Conservation (phyloP, 2,888 invertebrate genomes). For the Myopa testacea region DNA sequence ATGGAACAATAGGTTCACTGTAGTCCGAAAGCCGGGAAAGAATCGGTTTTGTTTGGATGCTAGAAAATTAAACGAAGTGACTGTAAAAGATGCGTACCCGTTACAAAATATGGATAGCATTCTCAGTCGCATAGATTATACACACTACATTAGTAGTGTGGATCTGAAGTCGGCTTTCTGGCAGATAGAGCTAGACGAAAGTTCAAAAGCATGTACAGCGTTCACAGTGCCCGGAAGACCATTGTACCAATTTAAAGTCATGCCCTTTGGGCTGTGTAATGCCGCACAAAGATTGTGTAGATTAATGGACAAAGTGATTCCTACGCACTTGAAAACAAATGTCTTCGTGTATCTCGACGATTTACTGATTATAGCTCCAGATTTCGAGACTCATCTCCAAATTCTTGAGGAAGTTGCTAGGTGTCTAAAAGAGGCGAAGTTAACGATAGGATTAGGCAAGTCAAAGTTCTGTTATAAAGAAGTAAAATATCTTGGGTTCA, state of each 20-base stretch:
- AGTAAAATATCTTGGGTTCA: too few species aligned
- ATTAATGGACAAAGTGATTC: conserved; percentile 14
- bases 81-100: neutral
- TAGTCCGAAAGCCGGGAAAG: too few species aligned
- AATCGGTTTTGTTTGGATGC: too few species aligned
- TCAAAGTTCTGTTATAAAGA: too few species aligned
- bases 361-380: neutral
- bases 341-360: neutral
- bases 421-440: neutral
- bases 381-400: neutral
- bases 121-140: neutral
- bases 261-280: conserved; percentile 16
- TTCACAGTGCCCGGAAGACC: conserved; percentile 15
- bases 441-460: too few species aligned
- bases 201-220: neutral
- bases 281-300: conserved; percentile 3
- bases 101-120: neutral
- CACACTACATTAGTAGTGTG: neutral
- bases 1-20: too few species aligned
- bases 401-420: conserved; percentile 1
- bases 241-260: neutral
- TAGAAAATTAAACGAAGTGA: too few species aligned
- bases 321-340: neutral
- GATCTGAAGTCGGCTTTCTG: conserved; percentile 8
- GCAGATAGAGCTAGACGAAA: conserved; percentile 12